phyloP scores from a whole-genome alignment of 2,113 vertebrate species.

The Tragelaphus scriptus region DNA sequence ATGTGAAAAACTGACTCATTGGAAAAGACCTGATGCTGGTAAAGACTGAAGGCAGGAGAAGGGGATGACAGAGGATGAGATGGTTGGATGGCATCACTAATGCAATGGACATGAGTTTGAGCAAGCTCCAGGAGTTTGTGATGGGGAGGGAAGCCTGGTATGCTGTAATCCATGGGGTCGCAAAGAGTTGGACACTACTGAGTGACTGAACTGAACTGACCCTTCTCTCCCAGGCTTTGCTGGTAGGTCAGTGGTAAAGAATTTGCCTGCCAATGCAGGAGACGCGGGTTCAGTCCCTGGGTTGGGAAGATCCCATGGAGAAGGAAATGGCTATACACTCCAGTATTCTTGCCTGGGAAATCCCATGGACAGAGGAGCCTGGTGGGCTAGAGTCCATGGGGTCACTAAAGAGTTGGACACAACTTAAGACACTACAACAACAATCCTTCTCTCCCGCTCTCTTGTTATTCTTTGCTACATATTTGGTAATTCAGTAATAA shows the following conservation, averaged over 20 bases:
- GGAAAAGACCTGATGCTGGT: not conserved
- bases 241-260: not conserved
- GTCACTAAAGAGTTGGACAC: not conserved
- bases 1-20: not conserved
- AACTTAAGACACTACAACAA: not conserved
- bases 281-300: not conserved
- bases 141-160: not conserved
- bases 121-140: not conserved
- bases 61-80: not conserved
- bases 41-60: not conserved
- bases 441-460: not conserved
- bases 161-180: not conserved
- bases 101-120: not conserved
- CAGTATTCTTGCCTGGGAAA: not conserved
- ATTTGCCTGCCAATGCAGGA: not conserved
- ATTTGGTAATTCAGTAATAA: not conserved
- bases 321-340: not conserved
- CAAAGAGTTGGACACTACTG: not conserved
- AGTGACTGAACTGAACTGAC: not conserved
- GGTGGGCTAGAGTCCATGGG: not conserved
- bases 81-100: not conserved
- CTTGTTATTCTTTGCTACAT: not conserved
- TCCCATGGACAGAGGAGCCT: not conserved
- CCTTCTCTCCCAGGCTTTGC: not conserved
- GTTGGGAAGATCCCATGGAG: not conserved